Evolutionary conservation across 1,140 invertebrate genomes (phyloP), one percentile per base, ranked within the genome.

Genomic region (Tribolium madens): DNA sequence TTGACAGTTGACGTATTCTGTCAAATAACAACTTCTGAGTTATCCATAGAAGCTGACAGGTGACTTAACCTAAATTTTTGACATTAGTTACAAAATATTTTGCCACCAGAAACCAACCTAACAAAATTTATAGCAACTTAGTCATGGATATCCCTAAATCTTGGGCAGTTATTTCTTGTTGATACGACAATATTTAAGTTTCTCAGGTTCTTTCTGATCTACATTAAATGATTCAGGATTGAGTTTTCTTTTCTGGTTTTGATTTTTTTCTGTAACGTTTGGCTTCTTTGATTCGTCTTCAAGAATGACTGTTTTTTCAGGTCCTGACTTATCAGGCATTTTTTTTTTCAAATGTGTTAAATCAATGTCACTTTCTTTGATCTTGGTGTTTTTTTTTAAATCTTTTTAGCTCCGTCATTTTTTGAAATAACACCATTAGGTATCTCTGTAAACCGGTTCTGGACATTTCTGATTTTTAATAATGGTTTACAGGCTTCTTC

Each of bases 351-450:
- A 82, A 83, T 95, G 92, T 79, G 90, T 89, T 80, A 93, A 90
- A 50, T 93, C 92, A 78, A 92, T 89, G 76, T 91, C 89, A 68
- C 95, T 86, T 81, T 92, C 91, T 78, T 81, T 84, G 7, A 84
- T 31, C 74, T 81, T 83, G 13, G 57, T 36, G 4, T 88, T 83
- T 91, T 93, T 64, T 87, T 90, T 84, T 90, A 92, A 2, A 88
- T 76, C 85, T 91, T 89, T 46, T 89, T 81, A 1, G 92, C 91
- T 87, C 93, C 92, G 84, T 91, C 86, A 85, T 92, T 94, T 86
- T 92, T 87, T 0, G 92, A 93, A 13, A 94, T 77, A 74, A 91
- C 89, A n/a, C 92, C 92, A 81, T 88, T 87, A n/a, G n/a, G n/a
- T n/a, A 85, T 93, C 87, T 77, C 87, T 83, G 18, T 81, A 86